Evolutionary conservation across 2,113 vertebrate genomes (phyloP), one percentile per base, ranked within the genome.

Genomic region (Alosa alosa): DNA sequence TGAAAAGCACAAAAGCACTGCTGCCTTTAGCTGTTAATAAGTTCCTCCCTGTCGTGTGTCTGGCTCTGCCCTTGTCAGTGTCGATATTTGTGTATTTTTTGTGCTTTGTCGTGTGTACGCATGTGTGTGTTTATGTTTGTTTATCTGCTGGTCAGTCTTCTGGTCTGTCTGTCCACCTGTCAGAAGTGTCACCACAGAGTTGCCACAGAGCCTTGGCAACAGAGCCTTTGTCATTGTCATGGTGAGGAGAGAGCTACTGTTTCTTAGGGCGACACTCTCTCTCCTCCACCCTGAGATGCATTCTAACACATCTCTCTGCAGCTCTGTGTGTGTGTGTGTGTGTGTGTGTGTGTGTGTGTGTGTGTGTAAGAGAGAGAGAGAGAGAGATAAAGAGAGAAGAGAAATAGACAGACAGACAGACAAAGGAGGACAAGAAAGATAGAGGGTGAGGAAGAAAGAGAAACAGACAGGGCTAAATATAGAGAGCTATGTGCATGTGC

Each of bases 261-360:
- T 55, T 55, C 52, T 55, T 15, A 18, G 52, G 52, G 52, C 52
- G 52, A 55, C 52, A 4, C 52, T 55, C 17, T 4, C 52, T 55
- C 84, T 88, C 50, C 55, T 20, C 82, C 85, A 82, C 84, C 87
- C 85, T 85, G 87, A 83, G 82, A 22, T 64, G 87, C 87, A 88
- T 88, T 60, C 81, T 15, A 55, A 85, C 85, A 88, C 83, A 84
- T 68, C 15, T 44, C 60, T 45, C 81, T 85, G 84, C 64, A 4
- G 64, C 84, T 85, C 72, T 83, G 64, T 50, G 55, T 60, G 55
- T 60, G 55, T 60, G 55, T 60, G 18, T 60, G 55, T 60, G 55
- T 60, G 55, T 60, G 55, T 60, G 47, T 49, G 47, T 49, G 47
- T 49, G 47, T 49, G 47, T 11, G 47, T 11, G 47, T 11, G 47